Conservation (phyloP, 1,140 invertebrate genomes). For the Temnothorax nylanderi region DNA sequence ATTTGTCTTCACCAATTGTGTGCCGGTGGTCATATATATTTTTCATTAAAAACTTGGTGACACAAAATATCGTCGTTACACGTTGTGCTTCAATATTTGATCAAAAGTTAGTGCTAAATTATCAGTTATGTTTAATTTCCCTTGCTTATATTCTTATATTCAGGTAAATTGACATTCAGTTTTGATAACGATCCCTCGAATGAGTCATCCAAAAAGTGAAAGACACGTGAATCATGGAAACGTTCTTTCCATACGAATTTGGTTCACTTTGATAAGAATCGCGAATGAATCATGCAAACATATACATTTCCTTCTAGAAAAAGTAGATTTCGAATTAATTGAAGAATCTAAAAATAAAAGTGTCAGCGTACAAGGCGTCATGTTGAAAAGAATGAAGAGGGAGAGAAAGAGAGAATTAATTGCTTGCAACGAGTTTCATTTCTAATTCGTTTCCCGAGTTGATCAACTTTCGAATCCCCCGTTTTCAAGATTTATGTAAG, state of each 20-base stretch:
- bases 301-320: not conserved
- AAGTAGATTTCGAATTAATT: not conserved
- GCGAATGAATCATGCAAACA: slow-evolving; percentile 5
- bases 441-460: not conserved
- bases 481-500: slow-evolving; percentile 15
- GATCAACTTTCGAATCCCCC: not conserved
- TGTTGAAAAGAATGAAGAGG: not conserved
- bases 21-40: not conserved
- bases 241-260: not conserved
- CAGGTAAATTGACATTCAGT: not conserved
- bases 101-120: not conserved
- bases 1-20: not conserved
- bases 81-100: not conserved
- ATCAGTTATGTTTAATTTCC: not conserved
- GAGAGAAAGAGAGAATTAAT: not conserved
- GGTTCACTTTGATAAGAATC: slow-evolving; percentile 29
- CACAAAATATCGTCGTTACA: not conserved
- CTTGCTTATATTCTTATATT: not conserved
- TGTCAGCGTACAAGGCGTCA: not conserved
- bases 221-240: slow-evolving; percentile 32
- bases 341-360: not conserved
- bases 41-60: not conserved
- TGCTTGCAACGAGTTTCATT: not conserved
- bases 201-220: slow-evolving; percentile 38
- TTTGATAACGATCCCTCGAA: not conserved